Percentiles rank a stretch among this genome's conserved stretches.
Evolutionary conservation across 2,888 invertebrate species (phyloP).

Genomic region (Drosophila prolongata): DNA sequence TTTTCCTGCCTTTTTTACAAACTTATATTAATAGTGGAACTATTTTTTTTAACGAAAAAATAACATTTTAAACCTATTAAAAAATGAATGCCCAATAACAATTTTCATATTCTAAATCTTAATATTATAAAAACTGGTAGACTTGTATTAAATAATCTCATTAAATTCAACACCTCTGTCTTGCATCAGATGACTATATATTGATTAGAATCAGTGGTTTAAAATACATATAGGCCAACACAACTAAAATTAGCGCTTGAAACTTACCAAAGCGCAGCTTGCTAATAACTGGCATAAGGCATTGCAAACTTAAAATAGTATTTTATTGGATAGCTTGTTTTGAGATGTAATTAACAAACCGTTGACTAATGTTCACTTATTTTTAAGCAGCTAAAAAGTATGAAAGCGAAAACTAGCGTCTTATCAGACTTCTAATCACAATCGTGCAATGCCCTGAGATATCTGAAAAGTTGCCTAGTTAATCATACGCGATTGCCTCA

Average conservation of each 20-base stretch:
- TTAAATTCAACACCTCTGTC: background rate
- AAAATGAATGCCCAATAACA: background rate
- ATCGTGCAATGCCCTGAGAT: slow-evolving; percentile 3
- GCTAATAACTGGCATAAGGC: slow-evolving; percentile 16
- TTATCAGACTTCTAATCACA: slow-evolving; percentile 19
- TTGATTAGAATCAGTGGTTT: background rate
- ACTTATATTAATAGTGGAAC: too few relatives aligned
- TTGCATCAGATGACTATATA: slow-evolving; percentile 11
- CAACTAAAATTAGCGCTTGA: slow-evolving; percentile 14
- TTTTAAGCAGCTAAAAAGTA: slow-evolving; percentile 15
- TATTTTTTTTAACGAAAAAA: too few relatives aligned
- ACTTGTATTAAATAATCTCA: too few relatives aligned
- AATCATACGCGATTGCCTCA: slow-evolving; percentile 29
- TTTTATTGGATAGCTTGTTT: slow-evolving; percentile 23
- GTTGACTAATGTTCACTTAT: slow-evolving; percentile 14
- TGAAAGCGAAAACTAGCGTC: slow-evolving; percentile 17
- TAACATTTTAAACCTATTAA: too few relatives aligned
- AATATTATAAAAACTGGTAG: background rate
- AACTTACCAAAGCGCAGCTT: background rate
- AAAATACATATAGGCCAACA: background rate
- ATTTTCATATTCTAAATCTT: background rate
- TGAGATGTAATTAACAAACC: slow-evolving; percentile 53
- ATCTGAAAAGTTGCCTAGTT: slow-evolving; percentile 13
- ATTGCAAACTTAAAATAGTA: background rate
- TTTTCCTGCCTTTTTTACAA: too few relatives aligned